phyloP scores from a whole-genome alignment of 2,113 vertebrate species.

The Brienomyrus longianalis region DNA sequence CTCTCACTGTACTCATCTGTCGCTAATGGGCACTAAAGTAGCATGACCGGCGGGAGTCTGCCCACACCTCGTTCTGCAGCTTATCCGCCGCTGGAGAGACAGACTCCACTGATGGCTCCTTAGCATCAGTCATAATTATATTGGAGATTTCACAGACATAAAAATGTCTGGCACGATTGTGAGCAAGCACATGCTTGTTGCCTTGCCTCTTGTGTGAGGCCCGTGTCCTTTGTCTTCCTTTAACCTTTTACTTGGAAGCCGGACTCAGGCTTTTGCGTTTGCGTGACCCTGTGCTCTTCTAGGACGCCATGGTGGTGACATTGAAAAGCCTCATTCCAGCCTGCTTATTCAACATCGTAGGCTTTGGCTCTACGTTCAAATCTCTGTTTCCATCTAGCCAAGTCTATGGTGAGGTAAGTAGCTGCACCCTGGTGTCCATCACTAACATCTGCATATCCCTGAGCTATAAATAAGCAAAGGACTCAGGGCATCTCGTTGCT shows the following conservation, averaged over 20 bases:
- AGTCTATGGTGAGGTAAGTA: slow-evolving; percentile 76
- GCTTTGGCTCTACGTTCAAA: slow-evolving; percentile 86
- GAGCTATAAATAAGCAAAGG: neutral
- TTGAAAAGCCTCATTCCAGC: slow-evolving; percentile 84
- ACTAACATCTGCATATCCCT: neutral
- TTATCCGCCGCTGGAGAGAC: neutral
- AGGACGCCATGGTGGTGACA: slow-evolving; percentile 84
- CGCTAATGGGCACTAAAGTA: neutral
- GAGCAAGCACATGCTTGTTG: neutral
- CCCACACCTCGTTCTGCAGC: neutral
- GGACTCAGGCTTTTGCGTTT: neutral
- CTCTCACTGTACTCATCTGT: neutral
- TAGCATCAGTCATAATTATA: neutral
- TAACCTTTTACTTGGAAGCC: neutral
- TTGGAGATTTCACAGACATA: neutral
- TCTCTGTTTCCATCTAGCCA: slow-evolving; percentile 78
- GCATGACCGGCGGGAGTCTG: neutral
- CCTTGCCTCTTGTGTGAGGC: neutral
- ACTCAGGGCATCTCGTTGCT: neutral
- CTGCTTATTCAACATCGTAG: slow-evolving; percentile 82
- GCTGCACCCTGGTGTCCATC: neutral
- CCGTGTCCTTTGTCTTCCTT: neutral
- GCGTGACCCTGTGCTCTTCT: neutral
- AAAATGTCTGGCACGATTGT: neutral
- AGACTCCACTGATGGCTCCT: neutral